These are phyloP conservation scores for Phymanthus crucifer DNA, from an alignment of 92 coral and sea anemone genomes.

Conservation along the genomic window DNA sequence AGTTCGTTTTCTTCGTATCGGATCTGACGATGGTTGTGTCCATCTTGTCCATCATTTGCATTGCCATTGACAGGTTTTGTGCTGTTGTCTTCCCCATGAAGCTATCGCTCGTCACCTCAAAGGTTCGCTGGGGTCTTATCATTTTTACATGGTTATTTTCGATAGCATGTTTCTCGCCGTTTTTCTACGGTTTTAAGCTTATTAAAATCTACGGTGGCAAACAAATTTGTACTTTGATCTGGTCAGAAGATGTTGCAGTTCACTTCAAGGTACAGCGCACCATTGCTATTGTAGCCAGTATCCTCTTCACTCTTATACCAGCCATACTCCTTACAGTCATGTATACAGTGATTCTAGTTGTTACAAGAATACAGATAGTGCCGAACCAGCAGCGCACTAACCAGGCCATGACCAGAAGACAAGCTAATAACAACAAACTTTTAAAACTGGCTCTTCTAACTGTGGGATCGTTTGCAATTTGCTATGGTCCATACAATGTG, in stretches of 20 bases:
- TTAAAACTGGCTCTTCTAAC: constrained; percentile 35
- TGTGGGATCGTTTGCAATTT: constrained; percentile 33
- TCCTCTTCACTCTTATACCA: constrained; percentile 25
- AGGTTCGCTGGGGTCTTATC: constrained; percentile 20
- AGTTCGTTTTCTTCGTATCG: not conserved
- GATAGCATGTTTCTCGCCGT: constrained; percentile 24
- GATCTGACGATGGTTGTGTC: constrained; percentile 30
- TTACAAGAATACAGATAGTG: constrained; percentile 8
- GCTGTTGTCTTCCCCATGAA: constrained; percentile 44
- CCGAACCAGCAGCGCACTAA: constrained; percentile 19
- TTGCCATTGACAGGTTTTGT: constrained; percentile 40
- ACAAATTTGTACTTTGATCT: constrained; percentile 15
- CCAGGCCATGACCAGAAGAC: not conserved
- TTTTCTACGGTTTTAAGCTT: constrained; percentile 29
- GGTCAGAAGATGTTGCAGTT: constrained; percentile 5
- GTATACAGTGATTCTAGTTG: constrained; percentile 25
- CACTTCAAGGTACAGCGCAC: constrained; percentile 14
- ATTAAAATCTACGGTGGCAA: not conserved
- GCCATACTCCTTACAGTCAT: constrained; percentile 17
- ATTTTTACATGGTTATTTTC: constrained; percentile 36
- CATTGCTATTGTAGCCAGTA: not conserved
- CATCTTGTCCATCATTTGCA: constrained; percentile 30
- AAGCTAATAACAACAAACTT: constrained; percentile 27
- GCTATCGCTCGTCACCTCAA: constrained; percentile 25
- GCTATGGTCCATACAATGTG: constrained; percentile 41